Base-by-base conservation (phyloP, 2,113 vertebrate species). In the Silurus meridionalis region DNA sequence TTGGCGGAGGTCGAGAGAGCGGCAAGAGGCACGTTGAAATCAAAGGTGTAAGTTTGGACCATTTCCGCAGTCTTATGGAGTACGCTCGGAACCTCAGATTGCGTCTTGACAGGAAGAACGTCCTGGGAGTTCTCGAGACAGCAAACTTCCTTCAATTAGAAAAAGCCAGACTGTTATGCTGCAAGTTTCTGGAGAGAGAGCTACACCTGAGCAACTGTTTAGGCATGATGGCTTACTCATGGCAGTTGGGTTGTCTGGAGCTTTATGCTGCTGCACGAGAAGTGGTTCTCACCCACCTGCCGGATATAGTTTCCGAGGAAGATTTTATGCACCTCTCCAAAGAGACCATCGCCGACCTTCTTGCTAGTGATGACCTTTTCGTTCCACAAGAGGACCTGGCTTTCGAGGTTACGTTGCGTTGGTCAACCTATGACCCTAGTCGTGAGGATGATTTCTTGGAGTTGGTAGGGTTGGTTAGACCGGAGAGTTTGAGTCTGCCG, bases 181-280 rank as follows among this genome's bases (percentile, higher is more conserved):
- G 96, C 89, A 96, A 95, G 84, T 98, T 97, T 86, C 91, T 98
- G 85, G 95, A 96, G 88, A 90, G 97, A 50, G 95, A 97, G 90
- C 90, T 98, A 80, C 96, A 96, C 48, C 88, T 96, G 53, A 95
- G 93, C 67, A 98, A 97, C 91, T 97, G 97, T 87, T 87, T 97
- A 91, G 94, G 96, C 67, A 93, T 97, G 93, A 95, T 97, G 96
- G 91, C 88, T 10, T 97, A 96, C 14, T 93, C 96, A 0, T 95
- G 95, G 94, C 94, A 92, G 13, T 94, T 95, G 64, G 94, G 94
- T 61, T 96, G 95, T 37, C 8, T 17, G 25, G 93, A 93, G 57
- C 93, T 98, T 7, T 91, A 93, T 1, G 48, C 17, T 0, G 93
- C 94, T 10, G 95, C 97, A 0, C 80, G 93, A 46, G 92, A 93